A percentile compares a stretch with the other conserved stretches of the same genome.
Conservation (phyloP, 2,888 invertebrate species). For the Platerodrilus igneus region DNA sequence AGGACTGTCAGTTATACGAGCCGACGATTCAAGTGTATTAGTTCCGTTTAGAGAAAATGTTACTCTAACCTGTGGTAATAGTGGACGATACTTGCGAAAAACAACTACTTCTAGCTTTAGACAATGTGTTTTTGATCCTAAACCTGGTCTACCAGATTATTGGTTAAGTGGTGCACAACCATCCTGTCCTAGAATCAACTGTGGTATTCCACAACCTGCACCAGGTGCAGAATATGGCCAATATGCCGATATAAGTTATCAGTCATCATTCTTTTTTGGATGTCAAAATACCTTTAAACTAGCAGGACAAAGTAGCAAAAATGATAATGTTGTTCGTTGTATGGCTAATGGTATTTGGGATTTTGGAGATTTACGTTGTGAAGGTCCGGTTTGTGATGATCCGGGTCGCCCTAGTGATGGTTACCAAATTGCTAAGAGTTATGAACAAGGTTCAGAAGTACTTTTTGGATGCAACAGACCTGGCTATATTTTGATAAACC, state of each 20-base stretch:
- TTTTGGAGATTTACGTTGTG: slow-evolving; percentile 91
- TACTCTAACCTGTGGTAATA: slow-evolving; percentile 73
- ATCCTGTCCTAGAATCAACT: slow-evolving; percentile 83
- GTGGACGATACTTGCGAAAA: slow-evolving; percentile 72
- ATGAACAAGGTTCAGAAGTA: slow-evolving; percentile 87
- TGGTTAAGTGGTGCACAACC: slow-evolving; percentile 86
- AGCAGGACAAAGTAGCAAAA: slow-evolving; percentile 85
- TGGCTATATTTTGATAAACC: slow-evolving; percentile 89
- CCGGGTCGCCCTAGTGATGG: slow-evolving; percentile 93
- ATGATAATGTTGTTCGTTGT: slow-evolving; percentile 89
- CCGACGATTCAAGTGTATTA: slow-evolving; percentile 76
- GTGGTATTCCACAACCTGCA: slow-evolving; percentile 85
- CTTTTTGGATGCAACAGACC: slow-evolving; percentile 85
- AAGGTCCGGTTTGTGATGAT: slow-evolving; percentile 95
- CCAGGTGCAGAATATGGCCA: slow-evolving; percentile 93
- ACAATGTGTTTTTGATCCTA: slow-evolving; percentile 94
- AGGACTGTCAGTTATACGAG: slow-evolving; percentile 72
- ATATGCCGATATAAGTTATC: slow-evolving; percentile 81
- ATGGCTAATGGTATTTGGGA: slow-evolving; percentile 94
- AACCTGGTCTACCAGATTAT: slow-evolving; percentile 82
- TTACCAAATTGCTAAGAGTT: slow-evolving; percentile 75
- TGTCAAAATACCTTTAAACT: slow-evolving; percentile 94
- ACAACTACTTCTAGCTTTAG: slow-evolving; percentile 82
- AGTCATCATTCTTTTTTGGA: slow-evolving; percentile 92
- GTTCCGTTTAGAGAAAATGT: slow-evolving; percentile 89